phyloP scores from a whole-genome alignment of 1,140 invertebrate species.

The Zaprionus tsacasi region DNA sequence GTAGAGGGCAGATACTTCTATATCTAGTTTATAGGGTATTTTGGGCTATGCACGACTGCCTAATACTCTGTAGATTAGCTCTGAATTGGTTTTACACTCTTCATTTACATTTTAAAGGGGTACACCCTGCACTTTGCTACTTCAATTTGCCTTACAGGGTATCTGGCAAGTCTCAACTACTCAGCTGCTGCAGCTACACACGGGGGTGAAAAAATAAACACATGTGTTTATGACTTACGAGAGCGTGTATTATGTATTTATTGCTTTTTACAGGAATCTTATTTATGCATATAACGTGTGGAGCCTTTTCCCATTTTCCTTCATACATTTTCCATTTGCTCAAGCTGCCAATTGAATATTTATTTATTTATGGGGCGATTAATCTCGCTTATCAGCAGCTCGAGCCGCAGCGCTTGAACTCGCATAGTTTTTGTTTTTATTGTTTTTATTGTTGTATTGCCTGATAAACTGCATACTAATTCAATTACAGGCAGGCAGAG shows the following conservation, averaged over 20 bases:
- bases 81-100: background rate
- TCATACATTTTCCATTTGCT: conserved; percentile 20
- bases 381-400: conserved; percentile 47
- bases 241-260: conserved; percentile 52
- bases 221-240: conserved; percentile 31
- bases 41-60: no score
- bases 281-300: conserved; percentile 51
- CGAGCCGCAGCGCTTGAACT: conserved; percentile 19
- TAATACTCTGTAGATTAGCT: no score
- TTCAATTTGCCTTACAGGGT: background rate
- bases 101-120: background rate
- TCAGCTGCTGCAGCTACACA: background rate
- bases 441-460: conserved; percentile 54
- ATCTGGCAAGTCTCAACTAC: background rate
- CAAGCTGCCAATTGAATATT: conserved; percentile 59
- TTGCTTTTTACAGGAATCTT: conserved; percentile 57
- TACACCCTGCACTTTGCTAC: no score
- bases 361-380: conserved; percentile 43
- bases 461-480: conserved; percentile 65
- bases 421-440: conserved; percentile 60
- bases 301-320: conserved; percentile 8
- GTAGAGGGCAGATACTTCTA: background rate
- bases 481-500: conserved; percentile 50
- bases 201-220: conserved; percentile 32
- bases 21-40: no score